Conservation (phyloP, 2,113 vertebrate genomes). For the Chloroceryle aenea region DNA sequence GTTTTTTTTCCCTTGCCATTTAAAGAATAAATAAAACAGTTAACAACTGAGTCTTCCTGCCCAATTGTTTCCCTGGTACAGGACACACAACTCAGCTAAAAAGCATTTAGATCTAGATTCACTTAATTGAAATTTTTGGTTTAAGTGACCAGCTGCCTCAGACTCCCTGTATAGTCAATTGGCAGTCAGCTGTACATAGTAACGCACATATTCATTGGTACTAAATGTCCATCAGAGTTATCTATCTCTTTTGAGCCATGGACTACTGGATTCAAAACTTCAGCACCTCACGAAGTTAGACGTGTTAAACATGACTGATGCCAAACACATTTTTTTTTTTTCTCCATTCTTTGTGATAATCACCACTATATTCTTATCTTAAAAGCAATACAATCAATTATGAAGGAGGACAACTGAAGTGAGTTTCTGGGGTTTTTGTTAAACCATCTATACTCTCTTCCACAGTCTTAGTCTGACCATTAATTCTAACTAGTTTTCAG, state of each 20-base stretch:
- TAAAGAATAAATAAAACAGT: background rate
- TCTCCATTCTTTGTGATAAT: background rate
- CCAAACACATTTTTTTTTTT: fast-evolving
- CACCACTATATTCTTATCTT: background rate
- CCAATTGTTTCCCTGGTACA: background rate
- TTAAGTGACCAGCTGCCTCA: background rate
- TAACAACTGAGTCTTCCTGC: background rate
- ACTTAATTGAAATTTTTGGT: background rate
- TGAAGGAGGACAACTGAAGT: background rate
- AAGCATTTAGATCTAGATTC: background rate
- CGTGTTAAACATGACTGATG: background rate
- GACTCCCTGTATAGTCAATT: background rate
- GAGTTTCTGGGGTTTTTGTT: background rate
- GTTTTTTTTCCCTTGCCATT: background rate
- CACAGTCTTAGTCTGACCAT: background rate
- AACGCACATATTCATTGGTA: background rate
- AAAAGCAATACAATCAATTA: background rate
- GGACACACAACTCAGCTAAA: background rate
- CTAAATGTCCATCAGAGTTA: background rate
- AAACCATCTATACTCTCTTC: background rate
- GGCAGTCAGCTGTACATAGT: background rate
- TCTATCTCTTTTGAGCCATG: background rate
- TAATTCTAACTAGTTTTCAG: background rate
- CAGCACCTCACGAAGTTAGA: background rate
- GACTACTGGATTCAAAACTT: background rate